Base-by-base conservation (phyloP, 2,113 vertebrate genomes). In the Nibea albiflora region DNA sequence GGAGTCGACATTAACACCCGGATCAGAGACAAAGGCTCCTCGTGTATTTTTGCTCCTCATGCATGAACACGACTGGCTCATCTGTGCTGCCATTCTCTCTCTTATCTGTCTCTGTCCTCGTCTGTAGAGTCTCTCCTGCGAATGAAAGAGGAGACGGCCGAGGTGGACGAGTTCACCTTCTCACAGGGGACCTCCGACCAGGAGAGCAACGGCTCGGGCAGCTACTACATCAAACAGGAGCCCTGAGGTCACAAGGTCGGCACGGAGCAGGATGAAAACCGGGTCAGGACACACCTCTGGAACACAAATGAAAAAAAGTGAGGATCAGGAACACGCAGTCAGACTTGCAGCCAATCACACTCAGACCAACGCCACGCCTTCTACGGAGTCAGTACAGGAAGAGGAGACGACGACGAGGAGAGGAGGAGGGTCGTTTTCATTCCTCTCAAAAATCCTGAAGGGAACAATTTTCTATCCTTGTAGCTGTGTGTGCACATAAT, bases 141-240 rank as follows among this genome's bases (percentile, higher is more conserved):
- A 85, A 95, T 97, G 92, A 98, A 99, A 90, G 98, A 98, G 87
- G 98, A 98, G 88, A 73, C 96, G 58, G 90, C 97, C 1, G 98
- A 99, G 83, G 96, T 95, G 73, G 98, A 99, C 26, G 97, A 99
- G 78, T 98, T 97, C 70, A 95, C 91, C 89, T 98, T 97, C 93
- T 96, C 97, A 28, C 98, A 99, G 89, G 97, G 96, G 92, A 95
- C 96, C 1, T 98, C 98, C 0, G 97, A 99, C 93, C 98, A 98
- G 94, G 98, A 99, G 76, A 98, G 97, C 95, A 98, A 98, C 3
- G 97, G 97, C 88, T 98, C 97, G 8, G 97, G 97, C 94, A 96
- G 96, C 95, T 98, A 97, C 94, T 98, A 97, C 95, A 98, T 98
- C 94, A 98, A 98, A 94, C 98, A 99, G 75, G 98, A 98, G 76